phyloP scores from a whole-genome alignment of 1,140 invertebrate species.

The Temnothorax longispinosus region DNA sequence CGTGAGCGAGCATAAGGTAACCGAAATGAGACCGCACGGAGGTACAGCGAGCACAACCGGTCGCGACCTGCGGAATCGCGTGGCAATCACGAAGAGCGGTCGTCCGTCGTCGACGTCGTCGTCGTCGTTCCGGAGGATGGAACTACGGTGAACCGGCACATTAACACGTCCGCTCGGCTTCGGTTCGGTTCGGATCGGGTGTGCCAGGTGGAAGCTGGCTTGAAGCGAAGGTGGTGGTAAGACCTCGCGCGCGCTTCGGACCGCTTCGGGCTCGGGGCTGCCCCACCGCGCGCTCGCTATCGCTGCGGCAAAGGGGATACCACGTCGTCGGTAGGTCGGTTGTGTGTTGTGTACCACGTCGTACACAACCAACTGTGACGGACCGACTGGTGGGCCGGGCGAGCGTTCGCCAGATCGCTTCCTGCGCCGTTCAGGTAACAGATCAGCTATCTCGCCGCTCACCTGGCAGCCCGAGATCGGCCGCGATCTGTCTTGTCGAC shows the following conservation, averaged over 20 bases:
- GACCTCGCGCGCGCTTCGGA: slow-evolving; percentile 44
- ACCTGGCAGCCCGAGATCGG: not conserved
- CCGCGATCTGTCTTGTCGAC: slow-evolving; percentile 23
- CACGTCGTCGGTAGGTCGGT: not conserved
- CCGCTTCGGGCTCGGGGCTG: not conserved
- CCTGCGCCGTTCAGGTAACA: slow-evolving; percentile 24
- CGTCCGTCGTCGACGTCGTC: slow-evolving; percentile 25
- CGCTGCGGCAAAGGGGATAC: not conserved
- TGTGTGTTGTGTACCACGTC: not conserved
- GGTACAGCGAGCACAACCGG: slow-evolving; percentile 27
- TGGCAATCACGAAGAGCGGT: slow-evolving; percentile 56
- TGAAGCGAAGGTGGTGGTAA: slow-evolving; percentile 64
- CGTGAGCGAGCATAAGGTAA: not conserved
- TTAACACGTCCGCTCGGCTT: slow-evolving; percentile 80
- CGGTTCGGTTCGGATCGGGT: slow-evolving; percentile 79
- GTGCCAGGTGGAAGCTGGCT: slow-evolving; percentile 79
- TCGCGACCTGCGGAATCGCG: not conserved
- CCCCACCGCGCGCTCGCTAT: slow-evolving; percentile 14
- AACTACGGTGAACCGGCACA: slow-evolving; percentile 81
- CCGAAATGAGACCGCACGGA: not conserved
- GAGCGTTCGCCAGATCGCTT: not conserved
- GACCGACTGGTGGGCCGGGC: not conserved
- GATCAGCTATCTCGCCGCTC: not conserved
- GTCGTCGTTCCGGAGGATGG: slow-evolving; percentile 68
- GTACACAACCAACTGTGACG: slow-evolving; percentile 26